Evolutionary conservation across 2,888 invertebrate species (phyloP).

Genomic region (Cenopis cana): DNA sequence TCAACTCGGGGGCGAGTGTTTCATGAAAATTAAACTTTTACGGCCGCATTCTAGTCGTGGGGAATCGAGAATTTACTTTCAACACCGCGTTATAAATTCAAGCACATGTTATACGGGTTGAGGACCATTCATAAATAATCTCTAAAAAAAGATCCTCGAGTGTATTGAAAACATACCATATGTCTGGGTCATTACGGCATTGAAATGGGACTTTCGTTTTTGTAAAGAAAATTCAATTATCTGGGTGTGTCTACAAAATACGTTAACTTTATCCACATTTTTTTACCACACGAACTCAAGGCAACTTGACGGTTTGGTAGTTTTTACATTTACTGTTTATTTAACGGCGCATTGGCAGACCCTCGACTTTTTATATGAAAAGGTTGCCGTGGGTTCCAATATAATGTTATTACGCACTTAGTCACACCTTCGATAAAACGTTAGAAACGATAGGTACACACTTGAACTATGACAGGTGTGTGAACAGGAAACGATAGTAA

Average conservation of each 20-base stretch:
- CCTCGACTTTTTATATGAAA: conserved; percentile 52
- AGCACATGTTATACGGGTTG: conserved; percentile 53
- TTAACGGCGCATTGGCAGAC: conserved; percentile 55
- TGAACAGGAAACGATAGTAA: conserved; percentile 25
- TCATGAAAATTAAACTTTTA: conserved; percentile 28
- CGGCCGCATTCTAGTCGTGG: conserved; percentile 20
- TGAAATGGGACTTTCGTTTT: conserved; percentile 66
- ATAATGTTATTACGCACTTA: conserved; percentile 44
- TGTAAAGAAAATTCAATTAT: conserved; percentile 71
- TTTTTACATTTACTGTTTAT: conserved; percentile 64
- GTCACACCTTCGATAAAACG: conserved; percentile 39
- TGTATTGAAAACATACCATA: conserved; percentile 69
- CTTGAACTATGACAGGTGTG: conserved; percentile 14
- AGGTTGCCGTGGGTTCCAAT: conserved; percentile 54
- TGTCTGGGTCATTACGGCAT: conserved; percentile 66
- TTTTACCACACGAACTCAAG: conserved; percentile 52
- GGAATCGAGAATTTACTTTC: conserved; percentile 27
- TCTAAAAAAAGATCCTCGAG: conserved; percentile 49
- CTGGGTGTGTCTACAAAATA: conserved; percentile 58
- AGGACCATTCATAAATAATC: conserved; percentile 44
- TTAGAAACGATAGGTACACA: conserved; percentile 20
- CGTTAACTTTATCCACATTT: conserved; percentile 57
- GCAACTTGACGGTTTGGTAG: conserved; percentile 50
- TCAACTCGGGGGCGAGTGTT: conserved; percentile 29
- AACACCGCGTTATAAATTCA: conserved; percentile 16